Evolutionary conservation across 2,113 vertebrate species (phyloP).

Genomic region (Catharus bicknelli): DNA sequence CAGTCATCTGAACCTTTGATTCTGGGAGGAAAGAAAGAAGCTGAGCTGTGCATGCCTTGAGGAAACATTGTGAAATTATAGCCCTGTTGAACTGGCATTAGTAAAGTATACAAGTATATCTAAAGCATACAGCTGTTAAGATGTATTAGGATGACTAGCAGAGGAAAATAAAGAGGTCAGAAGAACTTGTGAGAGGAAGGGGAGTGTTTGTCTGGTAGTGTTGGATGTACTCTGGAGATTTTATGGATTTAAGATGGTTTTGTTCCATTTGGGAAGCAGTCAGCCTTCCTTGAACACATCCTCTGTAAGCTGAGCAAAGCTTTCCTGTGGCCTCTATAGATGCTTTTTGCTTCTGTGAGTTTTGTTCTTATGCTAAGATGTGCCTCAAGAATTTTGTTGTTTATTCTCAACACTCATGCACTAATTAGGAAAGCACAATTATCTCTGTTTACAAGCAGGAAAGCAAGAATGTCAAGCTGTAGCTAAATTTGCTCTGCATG

Average conservation of each 20-base stretch:
- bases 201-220: not conserved
- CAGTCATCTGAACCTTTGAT: not conserved
- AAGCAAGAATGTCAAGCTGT: not conserved
- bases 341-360: not conserved
- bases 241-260: not conserved
- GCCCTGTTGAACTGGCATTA: not conserved
- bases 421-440: constrained; percentile 4
- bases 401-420: not conserved
- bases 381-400: not conserved
- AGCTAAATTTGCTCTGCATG: not conserved
- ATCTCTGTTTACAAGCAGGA: not conserved
- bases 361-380: not conserved
- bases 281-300: not conserved
- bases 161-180: not conserved
- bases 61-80: not conserved
- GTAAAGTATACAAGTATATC: not conserved
- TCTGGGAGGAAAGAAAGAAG: not conserved
- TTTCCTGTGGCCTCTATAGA: not conserved
- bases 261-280: not conserved
- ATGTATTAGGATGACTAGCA: not conserved
- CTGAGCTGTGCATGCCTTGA: not conserved
- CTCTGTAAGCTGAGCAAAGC: not conserved
- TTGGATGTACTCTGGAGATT: not conserved
- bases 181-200: not conserved
- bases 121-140: not conserved